Base-by-base conservation (phyloP, 2,888 invertebrate species). In the Lacanobia wlatinum region DNA sequence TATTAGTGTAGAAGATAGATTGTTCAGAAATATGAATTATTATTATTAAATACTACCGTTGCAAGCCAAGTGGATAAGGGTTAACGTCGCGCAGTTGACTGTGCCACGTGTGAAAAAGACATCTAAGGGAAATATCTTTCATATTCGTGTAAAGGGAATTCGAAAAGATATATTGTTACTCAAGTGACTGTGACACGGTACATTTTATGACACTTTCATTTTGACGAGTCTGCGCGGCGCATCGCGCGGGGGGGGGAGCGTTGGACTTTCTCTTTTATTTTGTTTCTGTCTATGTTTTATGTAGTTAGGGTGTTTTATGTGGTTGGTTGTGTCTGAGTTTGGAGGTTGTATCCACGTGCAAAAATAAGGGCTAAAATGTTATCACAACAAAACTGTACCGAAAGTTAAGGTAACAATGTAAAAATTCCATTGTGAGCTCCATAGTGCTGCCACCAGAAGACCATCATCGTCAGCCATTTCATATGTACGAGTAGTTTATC, bases 1-100 rank as follows among this genome's bases (percentile, higher is more conserved):
- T n/a, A n/a, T n/a, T n/a, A n/a, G n/a, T n/a, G n/a, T n/a, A n/a
- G n/a, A n/a, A n/a, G n/a, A n/a, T n/a, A n/a, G n/a, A n/a, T 62
- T 75, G 75, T 70, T 65, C n/a, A 58, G 70, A 73, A 80, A 78
- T 60, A 61, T 9, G 65, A 71, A 82, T 78, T 83, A 80, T 74
- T 76, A 76, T 76, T 84, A 34, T 5, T 34, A 78, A 78, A 82
- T 76, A 80, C 55, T 46, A 68, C 70, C 61, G 46, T 58, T 82
- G 34, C 65, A 76, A 73, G 70, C 75, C 60, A 60, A 73, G 70
- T 70, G 68, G 73, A 48, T 46, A 23, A 63, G 38, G 21, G 59
- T 60, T 59, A 68, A 70, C 64, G 64, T 59, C 14, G 3, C 34
- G 14, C 38, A 48, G 48, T 38, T 60, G 40, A 43, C 59, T 66